Conservation (phyloP, 2,888 invertebrate species). For the Cyrtodaria siliqua region DNA sequence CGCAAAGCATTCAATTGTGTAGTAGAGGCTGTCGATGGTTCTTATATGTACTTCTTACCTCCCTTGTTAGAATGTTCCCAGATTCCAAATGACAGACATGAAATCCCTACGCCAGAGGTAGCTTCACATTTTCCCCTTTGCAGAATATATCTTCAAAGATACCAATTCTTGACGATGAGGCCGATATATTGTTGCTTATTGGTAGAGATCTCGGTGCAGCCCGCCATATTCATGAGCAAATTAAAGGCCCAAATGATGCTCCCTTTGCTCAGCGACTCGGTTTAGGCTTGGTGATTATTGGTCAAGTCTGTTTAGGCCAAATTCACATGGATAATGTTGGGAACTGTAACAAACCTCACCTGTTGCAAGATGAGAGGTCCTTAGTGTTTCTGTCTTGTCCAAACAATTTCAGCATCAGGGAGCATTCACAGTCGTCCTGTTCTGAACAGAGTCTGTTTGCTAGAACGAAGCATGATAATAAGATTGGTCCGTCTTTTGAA, state of each 20-base stretch:
- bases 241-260: constrained; percentile 14
- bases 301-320: constrained; percentile 54
- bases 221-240: constrained; percentile 51
- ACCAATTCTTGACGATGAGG: constrained; percentile 13
- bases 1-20: no score
- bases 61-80: no score
- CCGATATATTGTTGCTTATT: constrained; percentile 35
- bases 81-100: neutral
- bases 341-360: constrained; percentile 24
- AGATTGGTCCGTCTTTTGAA: constrained; percentile 20
- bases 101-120: constrained; percentile 49
- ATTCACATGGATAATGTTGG: constrained; percentile 14
- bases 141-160: constrained; percentile 19
- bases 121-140: constrained; percentile 26
- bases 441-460: constrained; percentile 2
- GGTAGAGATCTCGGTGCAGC: constrained; percentile 30
- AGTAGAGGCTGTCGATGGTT: no score
- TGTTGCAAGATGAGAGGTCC: constrained; percentile 5
- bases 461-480: constrained; percentile 13
- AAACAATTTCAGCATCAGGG: constrained; percentile 10
- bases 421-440: neutral
- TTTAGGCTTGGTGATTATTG: constrained; percentile 51
- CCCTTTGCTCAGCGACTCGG: constrained; percentile 35
- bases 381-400: constrained; percentile 18
- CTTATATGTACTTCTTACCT: no score